Conservation (phyloP, 2,888 invertebrate genomes). For the Apamea epomidion region DNA sequence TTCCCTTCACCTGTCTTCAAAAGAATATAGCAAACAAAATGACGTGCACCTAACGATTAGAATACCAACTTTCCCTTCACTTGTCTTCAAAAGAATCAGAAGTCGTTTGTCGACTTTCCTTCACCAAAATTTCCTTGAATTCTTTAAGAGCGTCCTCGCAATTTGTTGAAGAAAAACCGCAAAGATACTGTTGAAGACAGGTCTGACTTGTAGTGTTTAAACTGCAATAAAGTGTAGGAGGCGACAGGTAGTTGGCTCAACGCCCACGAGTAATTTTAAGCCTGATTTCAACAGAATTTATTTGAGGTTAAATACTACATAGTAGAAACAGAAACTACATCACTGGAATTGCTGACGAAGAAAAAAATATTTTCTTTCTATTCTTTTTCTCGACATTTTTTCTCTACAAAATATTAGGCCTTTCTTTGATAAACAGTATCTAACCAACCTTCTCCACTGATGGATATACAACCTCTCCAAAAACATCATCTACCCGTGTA, state of each 20-base stretch:
- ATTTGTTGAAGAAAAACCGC: slow-evolving; percentile 17
- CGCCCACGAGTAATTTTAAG: slow-evolving; percentile 37
- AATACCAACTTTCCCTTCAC: neutral
- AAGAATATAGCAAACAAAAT: neutral
- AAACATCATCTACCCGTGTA: slow-evolving; percentile 40
- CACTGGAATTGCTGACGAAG: neutral
- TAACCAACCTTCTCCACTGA: slow-evolving; percentile 10
- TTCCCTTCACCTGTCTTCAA: neutral
- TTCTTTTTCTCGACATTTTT: neutral
- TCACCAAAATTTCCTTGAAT: neutral
- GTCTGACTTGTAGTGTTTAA: slow-evolving; percentile 29
- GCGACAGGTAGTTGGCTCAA: slow-evolving; percentile 50
- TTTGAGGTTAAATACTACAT: slow-evolving; percentile 20
- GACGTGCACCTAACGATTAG: slow-evolving; percentile 1
- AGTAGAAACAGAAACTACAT: neutral
- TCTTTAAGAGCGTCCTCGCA: neutral
- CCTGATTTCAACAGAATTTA: slow-evolving; percentile 36
- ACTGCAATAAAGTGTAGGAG: slow-evolving; percentile 40
- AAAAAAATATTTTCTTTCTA: neutral
- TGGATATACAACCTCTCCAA: slow-evolving; percentile 35
- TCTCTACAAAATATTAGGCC: neutral
- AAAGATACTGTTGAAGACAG: neutral
- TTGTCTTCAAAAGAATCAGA: slow-evolving; percentile 11
- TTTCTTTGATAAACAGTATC: slow-evolving; percentile 14
- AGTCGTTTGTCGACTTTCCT: neutral